Base-by-base conservation (phyloP, 2,888 invertebrate genomes). In the Masnerella sp. region DNA sequence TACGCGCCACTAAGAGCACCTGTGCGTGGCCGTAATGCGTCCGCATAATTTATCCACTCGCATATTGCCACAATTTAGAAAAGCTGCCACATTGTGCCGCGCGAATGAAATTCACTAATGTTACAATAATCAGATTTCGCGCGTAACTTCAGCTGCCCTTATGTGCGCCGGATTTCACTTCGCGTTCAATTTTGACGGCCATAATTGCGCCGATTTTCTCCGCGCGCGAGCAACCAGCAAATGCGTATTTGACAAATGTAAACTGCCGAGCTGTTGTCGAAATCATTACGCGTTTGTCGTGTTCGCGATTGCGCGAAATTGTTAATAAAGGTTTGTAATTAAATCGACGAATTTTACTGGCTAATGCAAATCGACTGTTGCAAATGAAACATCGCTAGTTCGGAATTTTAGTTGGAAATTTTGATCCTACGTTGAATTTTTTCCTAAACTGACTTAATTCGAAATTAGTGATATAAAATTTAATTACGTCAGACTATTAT, bases 21-120 rank as follows among this genome's bases (percentile, higher is more conserved):
- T 67, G 72, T 73, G 72, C 72, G 72, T 67, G 54, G 38, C 68
- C 59, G 69, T 65, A 56, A 69, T 69, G 69, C 62, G 61, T 59
- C 75, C 69, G 62, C 49, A 75, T 70, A 65, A 78, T 76, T 76
- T 78, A 75, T 78, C 76, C 69, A 72, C 73, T 74, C 56, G 76
- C 74, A 75, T 76, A 76, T 78, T 76, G 77, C 77, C 74, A 77
- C 64, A 78, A 76, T 76, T 75, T 67, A 45, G 64, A 58, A 70
- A 72, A 68, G 56, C 58, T 71, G 49, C 62, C 64, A 58, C 67
- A 61, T 67, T 67, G 67, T 73, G 61, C 51, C 7, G 22, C 15
- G 49, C 40, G 45, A 68, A 68, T 64, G 56, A 62, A 73, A 73
- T 58, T 62, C 58, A 30, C 73, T 73, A 67, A 73, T 68, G 68